These are phyloP conservation scores for Platypus cylindrus DNA, from an alignment of 2,888 invertebrate species.

Conservation along the genomic window DNA sequence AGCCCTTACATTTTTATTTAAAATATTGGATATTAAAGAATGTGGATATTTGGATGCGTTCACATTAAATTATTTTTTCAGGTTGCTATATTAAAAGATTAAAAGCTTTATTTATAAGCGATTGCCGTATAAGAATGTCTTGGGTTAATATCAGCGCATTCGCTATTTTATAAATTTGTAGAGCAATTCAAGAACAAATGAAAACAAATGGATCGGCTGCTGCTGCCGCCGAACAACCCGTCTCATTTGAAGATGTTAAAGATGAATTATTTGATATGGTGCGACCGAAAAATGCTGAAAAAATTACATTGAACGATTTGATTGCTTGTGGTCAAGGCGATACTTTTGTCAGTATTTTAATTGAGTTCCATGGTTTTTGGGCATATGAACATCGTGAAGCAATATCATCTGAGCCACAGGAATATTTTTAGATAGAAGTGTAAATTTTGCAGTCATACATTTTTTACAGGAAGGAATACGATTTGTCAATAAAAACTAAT, in stretches of 20 bases:
- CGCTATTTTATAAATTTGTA: conserved; percentile 17
- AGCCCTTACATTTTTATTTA: conserved; percentile 80
- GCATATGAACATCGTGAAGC: conserved; percentile 90
- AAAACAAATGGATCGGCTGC: conserved; percentile 71
- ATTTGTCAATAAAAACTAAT: too few relatives aligned
- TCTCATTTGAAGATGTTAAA: conserved; percentile 87
- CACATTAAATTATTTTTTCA: conserved; percentile 82
- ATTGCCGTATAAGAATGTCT: not conserved
- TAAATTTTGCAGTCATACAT: not conserved
- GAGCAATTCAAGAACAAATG: conserved; percentile 89
- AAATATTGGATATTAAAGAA: conserved; percentile 79
- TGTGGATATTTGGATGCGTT: conserved; percentile 82
- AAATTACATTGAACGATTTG: conserved; percentile 79
- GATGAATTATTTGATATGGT: conserved; percentile 99
- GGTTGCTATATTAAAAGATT: conserved; percentile 10
- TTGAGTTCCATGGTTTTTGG: conserved; percentile 95
- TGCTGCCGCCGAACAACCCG: conserved; percentile 81
- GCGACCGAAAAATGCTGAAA: conserved; percentile 68
- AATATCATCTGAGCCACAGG: conserved; percentile 46
- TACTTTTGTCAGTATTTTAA: conserved; percentile 83
- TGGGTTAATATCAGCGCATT: not conserved
- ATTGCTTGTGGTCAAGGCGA: conserved; percentile 82
- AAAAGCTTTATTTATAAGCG: conserved; percentile 1
- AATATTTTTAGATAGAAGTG: not conserved
- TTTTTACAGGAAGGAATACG: too few relatives aligned